Evolutionary conservation across 2,113 vertebrate species (phyloP).

Genomic region (Pterophyllum scalare): DNA sequence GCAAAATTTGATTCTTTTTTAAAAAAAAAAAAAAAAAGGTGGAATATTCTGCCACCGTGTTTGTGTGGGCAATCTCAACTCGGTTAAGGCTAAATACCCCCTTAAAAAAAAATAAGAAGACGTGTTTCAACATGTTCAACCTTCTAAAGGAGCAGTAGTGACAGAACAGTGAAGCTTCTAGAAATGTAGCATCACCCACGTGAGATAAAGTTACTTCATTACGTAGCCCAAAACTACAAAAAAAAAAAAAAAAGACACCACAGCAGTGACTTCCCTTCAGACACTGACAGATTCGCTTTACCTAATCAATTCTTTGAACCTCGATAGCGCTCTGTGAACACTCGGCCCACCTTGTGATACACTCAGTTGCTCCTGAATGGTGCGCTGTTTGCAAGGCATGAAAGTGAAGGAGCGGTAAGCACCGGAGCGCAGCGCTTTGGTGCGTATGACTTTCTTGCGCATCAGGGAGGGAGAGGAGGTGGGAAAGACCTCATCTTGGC

Average conservation of each 20-base stretch:
- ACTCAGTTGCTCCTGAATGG: constrained; percentile 79
- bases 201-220: not conserved
- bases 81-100: not conserved
- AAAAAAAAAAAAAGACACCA: not conserved
- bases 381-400: constrained; percentile 84
- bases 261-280: constrained; percentile 25
- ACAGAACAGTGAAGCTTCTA: not conserved
- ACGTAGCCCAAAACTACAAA: not conserved
- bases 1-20: not conserved
- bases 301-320: constrained; percentile 79
- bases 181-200: not conserved
- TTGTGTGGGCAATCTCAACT: not conserved
- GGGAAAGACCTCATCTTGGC: constrained; percentile 79
- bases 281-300: constrained; percentile 61
- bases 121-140: not conserved
- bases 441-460: constrained; percentile 93
- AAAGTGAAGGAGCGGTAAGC: constrained; percentile 92
- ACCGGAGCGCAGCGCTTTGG: constrained; percentile 90
- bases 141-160: not conserved
- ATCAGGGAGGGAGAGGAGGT: constrained; percentile 89
- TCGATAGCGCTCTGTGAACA: constrained; percentile 76
- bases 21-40: not conserved
- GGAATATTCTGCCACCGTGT: not conserved
- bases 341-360: constrained; percentile 78
- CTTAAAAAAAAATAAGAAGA: not conserved